Evolutionary conservation across 2,888 invertebrate species (phyloP), one percentile per base, ranked within the genome.

Genomic region (Tiliacea aurago): DNA sequence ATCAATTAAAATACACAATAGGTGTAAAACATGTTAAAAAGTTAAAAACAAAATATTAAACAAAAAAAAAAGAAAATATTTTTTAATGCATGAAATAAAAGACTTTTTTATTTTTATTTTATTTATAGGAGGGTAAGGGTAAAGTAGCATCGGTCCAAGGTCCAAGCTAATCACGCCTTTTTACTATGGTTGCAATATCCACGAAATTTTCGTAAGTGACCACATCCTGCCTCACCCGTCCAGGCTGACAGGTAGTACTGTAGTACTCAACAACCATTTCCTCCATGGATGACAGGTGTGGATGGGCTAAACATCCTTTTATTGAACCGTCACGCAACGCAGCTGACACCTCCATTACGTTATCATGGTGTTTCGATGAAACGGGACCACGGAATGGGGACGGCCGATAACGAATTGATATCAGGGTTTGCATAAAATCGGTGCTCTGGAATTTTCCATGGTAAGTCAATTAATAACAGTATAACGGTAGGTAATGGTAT

Each of bases 331-430:
- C 70, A 64, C 11, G 33, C 23, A 13, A 13, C 64, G 15, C 13
- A 28, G 58, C 55, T 74, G 82, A 78, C 82, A 74, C 20, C 11
- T 41, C 74, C 70, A 81, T 81, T 78, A 78, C 55, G 43, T 78
- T 82, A 82, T 74, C 74, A 82, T 51, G 74, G 74, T 43, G 59
- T 68, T 56, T 33, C 67, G 11, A 74, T 78, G 43, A 47, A 58
- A 49, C 56, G 9, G n/a, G 43, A n/a, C 41, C 49, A 18, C n/a
- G n/a, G 64, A 80, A 81, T 81, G 69, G 45, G 82, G 62, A 1
- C 81, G 37, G 47, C 28, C 7, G 82, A 80, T 80, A 80, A 78
- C 73, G 28, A 67, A 64, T 62, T 69, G 37, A 63, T 81, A 81
- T 62, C 56, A 33, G 28, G 20, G 18, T 66, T 61, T 23, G 62